These are phyloP conservation scores for Aradophagus sp. DNA, from an alignment of 1,140 invertebrate species.

Conservation along the genomic window DNA sequence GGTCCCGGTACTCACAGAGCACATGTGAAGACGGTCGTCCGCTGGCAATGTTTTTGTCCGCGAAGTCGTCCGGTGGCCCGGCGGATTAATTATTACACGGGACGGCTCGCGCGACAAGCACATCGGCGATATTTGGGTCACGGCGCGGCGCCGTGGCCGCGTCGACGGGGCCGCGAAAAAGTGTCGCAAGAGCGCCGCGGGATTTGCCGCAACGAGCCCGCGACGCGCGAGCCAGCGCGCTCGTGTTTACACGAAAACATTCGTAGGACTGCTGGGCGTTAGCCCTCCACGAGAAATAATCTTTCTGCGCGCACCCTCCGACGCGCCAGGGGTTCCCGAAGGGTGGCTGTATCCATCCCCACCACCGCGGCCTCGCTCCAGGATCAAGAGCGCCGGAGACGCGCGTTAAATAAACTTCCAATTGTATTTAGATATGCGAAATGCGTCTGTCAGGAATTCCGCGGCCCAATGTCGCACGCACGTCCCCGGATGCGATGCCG, in stretches of 20 bases:
- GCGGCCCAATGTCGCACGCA: neutral
- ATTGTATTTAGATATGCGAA: constrained; percentile 47
- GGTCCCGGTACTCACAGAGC: constrained; percentile 35
- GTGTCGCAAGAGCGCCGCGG: constrained; percentile 30
- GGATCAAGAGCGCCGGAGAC: constrained; percentile 39
- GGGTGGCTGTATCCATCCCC: constrained; percentile 42
- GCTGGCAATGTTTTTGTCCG: constrained; percentile 18
- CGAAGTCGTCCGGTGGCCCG: constrained; percentile 6
- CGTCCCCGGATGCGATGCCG: neutral
- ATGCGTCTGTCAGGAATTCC: constrained; percentile 17
- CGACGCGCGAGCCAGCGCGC: constrained; percentile 29
- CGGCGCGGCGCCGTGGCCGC: constrained; percentile 11
- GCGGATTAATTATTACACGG: constrained; percentile 14
- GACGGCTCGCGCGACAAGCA: constrained; percentile 7
- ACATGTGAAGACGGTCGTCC: constrained; percentile 23
- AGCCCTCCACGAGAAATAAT: constrained; percentile 62
- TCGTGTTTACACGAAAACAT: constrained; percentile 50
- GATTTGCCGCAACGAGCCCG: constrained; percentile 32
- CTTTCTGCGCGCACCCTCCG: constrained; percentile 62
- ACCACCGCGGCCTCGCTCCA: constrained; percentile 26
- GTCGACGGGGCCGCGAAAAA: constrained; percentile 23
- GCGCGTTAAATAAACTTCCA: constrained; percentile 44
- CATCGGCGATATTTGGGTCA: constrained; percentile 40
- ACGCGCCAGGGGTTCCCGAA: constrained; percentile 48
- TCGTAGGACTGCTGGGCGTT: constrained; percentile 77